phyloP scores from a whole-genome alignment of 2,888 invertebrate genomes.

The Bruchidius siliquastri region DNA sequence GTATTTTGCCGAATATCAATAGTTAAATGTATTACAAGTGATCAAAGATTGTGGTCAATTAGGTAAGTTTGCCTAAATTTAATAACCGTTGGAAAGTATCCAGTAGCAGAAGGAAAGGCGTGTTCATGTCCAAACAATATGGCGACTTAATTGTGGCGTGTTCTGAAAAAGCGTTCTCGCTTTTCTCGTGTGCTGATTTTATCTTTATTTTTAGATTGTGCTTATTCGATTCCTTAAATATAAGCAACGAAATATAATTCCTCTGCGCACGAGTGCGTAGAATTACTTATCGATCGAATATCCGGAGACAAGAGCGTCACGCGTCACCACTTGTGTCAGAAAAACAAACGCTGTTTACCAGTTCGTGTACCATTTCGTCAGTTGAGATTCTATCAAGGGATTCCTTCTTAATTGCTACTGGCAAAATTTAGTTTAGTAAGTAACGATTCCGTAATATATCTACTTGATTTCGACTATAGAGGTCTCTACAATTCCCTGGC shows the following conservation, averaged over 20 bases:
- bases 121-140: not conserved
- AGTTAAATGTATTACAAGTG: not conserved
- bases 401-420: not conserved
- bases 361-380: not conserved
- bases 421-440: not conserved
- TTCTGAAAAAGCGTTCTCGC: not conserved
- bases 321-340: not conserved
- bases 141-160: not conserved
- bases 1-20: not conserved
- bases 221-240: not conserved
- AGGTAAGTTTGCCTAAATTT: not conserved
- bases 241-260: not conserved
- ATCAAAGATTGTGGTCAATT: not conserved
- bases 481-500: too few relatives aligned
- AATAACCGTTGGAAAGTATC: not conserved
- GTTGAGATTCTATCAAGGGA: not conserved
- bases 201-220: not conserved
- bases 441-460: not conserved
- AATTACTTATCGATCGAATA: not conserved
- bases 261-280: not conserved
- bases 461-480: not conserved
- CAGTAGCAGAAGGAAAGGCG: not conserved
- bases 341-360: not conserved
- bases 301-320: not conserved
- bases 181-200: not conserved